Evolutionary conservation across 2,113 vertebrate species (phyloP).

Genomic region (Etia nguti): DNA sequence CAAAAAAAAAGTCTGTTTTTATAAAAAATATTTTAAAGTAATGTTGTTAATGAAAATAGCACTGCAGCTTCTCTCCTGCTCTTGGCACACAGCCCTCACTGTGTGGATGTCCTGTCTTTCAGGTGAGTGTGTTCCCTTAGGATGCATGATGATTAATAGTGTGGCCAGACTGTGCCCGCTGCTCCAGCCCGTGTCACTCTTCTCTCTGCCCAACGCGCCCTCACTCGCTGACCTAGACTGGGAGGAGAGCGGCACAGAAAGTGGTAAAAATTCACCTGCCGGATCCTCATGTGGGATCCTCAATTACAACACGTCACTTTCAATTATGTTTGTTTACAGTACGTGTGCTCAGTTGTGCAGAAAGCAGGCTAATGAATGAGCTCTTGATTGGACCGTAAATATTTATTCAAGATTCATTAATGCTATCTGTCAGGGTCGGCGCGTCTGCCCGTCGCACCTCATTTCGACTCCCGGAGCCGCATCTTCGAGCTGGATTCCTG

Average conservation of each 20-base stretch:
- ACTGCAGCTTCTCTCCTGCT: neutral
- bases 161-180: conserved; percentile 79
- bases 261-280: conserved; percentile 47
- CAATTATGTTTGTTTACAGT: conserved; percentile 10
- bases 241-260: conserved; percentile 73
- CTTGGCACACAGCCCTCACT: neutral
- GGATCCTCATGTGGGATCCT: neutral
- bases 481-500: conserved; percentile 92
- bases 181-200: conserved; percentile 73
- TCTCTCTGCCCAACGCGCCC: conserved; percentile 84
- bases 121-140: conserved; percentile 86
- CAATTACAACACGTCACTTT: conserved; percentile 21
- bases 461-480: conserved; percentile 85
- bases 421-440: conserved; percentile 38
- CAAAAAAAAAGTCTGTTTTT: neutral
- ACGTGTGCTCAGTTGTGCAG: conserved; percentile 8
- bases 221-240: conserved; percentile 88
- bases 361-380: conserved; percentile 26
- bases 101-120: conserved; percentile 28
- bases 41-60: neutral
- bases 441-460: conserved; percentile 73
- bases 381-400: conserved; percentile 34
- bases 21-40: neutral
- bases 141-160: conserved; percentile 87
- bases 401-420: conserved; percentile 10